Evolutionary conservation across 2,113 vertebrate genomes (phyloP).

Genomic region (Eonycteris spelaea): DNA sequence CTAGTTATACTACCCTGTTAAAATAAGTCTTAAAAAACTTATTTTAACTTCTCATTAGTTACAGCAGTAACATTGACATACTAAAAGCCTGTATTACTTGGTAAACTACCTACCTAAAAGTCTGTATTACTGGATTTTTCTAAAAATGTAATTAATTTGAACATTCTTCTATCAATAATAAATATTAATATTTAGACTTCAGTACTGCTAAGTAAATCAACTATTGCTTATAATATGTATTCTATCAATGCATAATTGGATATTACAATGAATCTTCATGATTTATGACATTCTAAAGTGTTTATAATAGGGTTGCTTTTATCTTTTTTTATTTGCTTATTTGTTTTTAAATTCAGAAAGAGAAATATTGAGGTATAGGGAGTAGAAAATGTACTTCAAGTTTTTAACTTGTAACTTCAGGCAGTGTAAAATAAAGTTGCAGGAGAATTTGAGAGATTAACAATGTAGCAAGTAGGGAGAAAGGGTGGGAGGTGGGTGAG

Average conservation of each 20-base stretch:
- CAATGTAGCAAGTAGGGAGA: not conserved
- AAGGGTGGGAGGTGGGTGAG: not conserved
- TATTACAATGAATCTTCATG: not conserved
- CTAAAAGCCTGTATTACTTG: not conserved
- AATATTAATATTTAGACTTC: not conserved
- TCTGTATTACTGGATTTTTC: not conserved
- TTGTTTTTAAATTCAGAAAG: constrained; percentile 19
- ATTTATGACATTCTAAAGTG: not conserved
- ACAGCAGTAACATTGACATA: not conserved
- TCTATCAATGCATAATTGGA: not conserved
- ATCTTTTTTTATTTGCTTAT: not conserved
- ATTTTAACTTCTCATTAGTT: not conserved
- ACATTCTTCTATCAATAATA: not conserved
- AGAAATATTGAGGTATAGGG: not conserved
- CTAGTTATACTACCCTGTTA: not conserved
- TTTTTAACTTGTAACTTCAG: not conserved
- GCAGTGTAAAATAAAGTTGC: not conserved
- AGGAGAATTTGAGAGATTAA: not conserved
- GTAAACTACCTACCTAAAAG: not conserved
- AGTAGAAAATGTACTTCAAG: not conserved
- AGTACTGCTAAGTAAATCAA: not conserved
- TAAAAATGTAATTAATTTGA: not conserved
- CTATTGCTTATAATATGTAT: not conserved
- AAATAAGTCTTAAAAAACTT: not conserved
- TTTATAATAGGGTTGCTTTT: not conserved